Percentiles rank a stretch among this genome's conserved stretches.
Evolutionary conservation across 2,797 vertebrate genomes (phyloP).

Genomic region (Delichon dasypus): DNA sequence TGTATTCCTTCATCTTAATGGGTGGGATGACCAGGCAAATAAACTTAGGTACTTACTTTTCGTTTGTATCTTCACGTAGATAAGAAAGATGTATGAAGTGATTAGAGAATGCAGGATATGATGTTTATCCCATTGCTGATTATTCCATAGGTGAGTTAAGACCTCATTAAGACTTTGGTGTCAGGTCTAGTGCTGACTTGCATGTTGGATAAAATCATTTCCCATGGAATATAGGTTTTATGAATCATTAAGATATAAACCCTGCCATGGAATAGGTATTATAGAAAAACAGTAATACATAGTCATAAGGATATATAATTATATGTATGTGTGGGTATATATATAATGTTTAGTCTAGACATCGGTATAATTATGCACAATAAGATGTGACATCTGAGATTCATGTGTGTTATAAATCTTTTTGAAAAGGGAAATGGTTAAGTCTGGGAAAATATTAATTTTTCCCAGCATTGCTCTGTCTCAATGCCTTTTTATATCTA

Average conservation of each 20-base stretch:
- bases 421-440: conserved; percentile 55
- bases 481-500: neutral
- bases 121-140: conserved; percentile 62
- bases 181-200: conserved; percentile 65
- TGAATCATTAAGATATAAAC: conserved; percentile 65
- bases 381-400: conserved; percentile 70
- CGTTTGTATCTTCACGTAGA: conserved; percentile 53
- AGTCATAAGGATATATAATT: conserved; percentile 69
- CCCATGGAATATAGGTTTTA: conserved; percentile 65
- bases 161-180: conserved; percentile 62
- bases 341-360: conserved; percentile 71
- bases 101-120: conserved; percentile 42
- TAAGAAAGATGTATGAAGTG: conserved; percentile 55
- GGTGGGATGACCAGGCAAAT: conserved; percentile 62
- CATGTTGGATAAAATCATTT: conserved; percentile 63
- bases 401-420: conserved; percentile 61
- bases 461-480: conserved; percentile 27
- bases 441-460: conserved; percentile 61
- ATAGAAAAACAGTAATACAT: conserved; percentile 61
- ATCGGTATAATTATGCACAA: conserved; percentile 67
- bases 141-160: conserved; percentile 60
- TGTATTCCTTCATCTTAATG: conserved; percentile 62
- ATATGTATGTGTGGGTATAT: conserved; percentile 62
- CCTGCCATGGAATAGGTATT: conserved; percentile 38
- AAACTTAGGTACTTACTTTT: conserved; percentile 16